A percentile compares a stretch with the other conserved stretches of the same genome.
Conservation (phyloP, 2,113 vertebrate genomes). For the Echinops telfairi region DNA sequence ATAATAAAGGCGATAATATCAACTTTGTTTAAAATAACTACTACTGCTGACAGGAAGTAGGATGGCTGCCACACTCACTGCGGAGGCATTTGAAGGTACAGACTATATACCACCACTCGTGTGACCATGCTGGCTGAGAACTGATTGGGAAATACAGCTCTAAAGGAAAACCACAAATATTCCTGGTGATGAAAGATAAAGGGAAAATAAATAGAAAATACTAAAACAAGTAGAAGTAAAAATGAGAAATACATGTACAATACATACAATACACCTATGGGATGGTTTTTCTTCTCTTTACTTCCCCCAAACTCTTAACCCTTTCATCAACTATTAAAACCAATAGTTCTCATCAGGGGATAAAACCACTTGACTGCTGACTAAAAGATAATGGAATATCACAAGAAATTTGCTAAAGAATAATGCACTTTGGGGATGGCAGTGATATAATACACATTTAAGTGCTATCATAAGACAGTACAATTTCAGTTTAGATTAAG, state of each 20-base stretch:
- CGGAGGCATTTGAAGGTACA: not conserved
- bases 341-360: not conserved
- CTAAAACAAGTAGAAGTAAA: constrained; percentile 41
- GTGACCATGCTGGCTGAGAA: not conserved
- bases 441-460: not conserved
- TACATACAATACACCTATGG: not conserved
- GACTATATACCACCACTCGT: not conserved
- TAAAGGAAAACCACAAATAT: constrained; percentile 13
- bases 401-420: not conserved
- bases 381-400: not conserved
- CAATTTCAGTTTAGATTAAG: not conserved
- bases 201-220: constrained; percentile 23
- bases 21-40: constrained; percentile 53
- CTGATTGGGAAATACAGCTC: constrained; percentile 5
- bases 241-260: constrained; percentile 43
- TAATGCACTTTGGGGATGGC: not conserved
- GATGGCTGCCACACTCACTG: not conserved
- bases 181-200: constrained; percentile 19
- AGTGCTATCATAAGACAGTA: not conserved
- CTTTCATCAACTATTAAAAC: constrained; percentile 37
- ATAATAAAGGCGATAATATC: constrained; percentile 1
- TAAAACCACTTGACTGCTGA: not conserved
- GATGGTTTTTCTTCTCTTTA: not conserved
- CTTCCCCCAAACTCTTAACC: constrained; percentile 28
- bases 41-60: not conserved